phyloP scores from a whole-genome alignment of 2,797 vertebrate genomes.

The Morus bassanus region DNA sequence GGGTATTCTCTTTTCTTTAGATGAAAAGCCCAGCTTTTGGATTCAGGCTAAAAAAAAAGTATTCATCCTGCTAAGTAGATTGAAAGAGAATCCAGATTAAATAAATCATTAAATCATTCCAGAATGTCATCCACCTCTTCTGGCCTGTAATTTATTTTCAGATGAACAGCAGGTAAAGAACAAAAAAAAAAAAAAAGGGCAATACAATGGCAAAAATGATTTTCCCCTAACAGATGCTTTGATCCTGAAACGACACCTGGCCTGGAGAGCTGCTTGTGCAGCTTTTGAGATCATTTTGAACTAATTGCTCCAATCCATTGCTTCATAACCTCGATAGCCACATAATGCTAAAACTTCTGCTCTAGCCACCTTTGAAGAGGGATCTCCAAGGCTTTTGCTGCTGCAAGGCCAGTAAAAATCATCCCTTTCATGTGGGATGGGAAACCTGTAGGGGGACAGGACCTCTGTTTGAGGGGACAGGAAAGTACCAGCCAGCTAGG shows the following conservation, averaged over 20 bases:
- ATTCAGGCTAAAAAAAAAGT: slow-evolving; percentile 15
- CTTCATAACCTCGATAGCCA: not conserved
- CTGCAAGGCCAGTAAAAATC: not conserved
- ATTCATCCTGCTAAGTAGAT: slow-evolving; percentile 58
- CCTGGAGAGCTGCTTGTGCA: not conserved
- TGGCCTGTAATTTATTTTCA: slow-evolving; percentile 55
- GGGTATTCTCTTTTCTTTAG: slow-evolving; percentile 17
- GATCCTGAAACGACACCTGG: slow-evolving; percentile 44
- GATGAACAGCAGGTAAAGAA: slow-evolving; percentile 17
- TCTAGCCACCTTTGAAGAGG: not conserved
- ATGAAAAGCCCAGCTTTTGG: slow-evolving; percentile 40
- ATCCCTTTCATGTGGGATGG: not conserved
- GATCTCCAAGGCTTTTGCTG: not conserved
- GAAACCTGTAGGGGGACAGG: not conserved
- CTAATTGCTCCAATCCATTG: not conserved
- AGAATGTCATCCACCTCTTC: slow-evolving; percentile 63
- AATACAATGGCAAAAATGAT: not conserved
- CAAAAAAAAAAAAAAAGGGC: not conserved
- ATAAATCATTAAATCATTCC: slow-evolving; percentile 61
- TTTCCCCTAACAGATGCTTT: slow-evolving; percentile 30
- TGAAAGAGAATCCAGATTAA: slow-evolving; percentile 70
- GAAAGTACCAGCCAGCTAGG: not conserved
- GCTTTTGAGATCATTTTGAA: not conserved
- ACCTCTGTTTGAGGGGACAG: not conserved
- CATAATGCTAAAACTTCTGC: not conserved